Conservation (phyloP, 1,140 invertebrate genomes). For the Pemphigus obesinymphae region DNA sequence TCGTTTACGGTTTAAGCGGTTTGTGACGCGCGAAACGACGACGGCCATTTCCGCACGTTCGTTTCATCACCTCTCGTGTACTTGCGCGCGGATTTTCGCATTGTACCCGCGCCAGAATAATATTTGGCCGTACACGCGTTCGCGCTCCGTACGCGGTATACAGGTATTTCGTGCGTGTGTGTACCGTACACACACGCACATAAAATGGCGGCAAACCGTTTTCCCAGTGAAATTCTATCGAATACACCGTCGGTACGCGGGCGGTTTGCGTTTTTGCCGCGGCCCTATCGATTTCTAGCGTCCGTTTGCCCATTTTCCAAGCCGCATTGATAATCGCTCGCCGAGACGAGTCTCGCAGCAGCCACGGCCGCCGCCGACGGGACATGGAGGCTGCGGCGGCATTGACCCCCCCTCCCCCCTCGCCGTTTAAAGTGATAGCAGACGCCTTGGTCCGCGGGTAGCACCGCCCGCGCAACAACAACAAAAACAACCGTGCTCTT, state of each 20-base stretch:
- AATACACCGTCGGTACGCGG: too few species aligned
- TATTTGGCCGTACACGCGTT: not conserved
- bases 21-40: not conserved
- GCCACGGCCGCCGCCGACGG: not conserved
- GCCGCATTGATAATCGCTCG: not conserved
- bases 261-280: not conserved
- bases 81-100: not conserved
- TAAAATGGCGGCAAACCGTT: slow-evolving; percentile 38
- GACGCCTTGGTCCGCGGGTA: not conserved
- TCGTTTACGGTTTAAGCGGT: too few species aligned
- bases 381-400: not conserved
- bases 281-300: not conserved
- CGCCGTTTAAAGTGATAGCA: slow-evolving; percentile 22
- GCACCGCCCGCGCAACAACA: not conserved
- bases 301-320: not conserved
- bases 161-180: not conserved
- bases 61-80: not conserved
- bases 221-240: not conserved
- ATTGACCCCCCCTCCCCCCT: too few species aligned
- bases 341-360: not conserved
- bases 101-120: not conserved
- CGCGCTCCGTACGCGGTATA: not conserved
- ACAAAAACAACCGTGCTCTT: not conserved
- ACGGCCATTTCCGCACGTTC: not conserved
- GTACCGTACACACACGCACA: not conserved